These are phyloP conservation scores for Tigriopus californicus DNA, from an alignment of 2,888 invertebrate species.

Conservation along the genomic window DNA sequence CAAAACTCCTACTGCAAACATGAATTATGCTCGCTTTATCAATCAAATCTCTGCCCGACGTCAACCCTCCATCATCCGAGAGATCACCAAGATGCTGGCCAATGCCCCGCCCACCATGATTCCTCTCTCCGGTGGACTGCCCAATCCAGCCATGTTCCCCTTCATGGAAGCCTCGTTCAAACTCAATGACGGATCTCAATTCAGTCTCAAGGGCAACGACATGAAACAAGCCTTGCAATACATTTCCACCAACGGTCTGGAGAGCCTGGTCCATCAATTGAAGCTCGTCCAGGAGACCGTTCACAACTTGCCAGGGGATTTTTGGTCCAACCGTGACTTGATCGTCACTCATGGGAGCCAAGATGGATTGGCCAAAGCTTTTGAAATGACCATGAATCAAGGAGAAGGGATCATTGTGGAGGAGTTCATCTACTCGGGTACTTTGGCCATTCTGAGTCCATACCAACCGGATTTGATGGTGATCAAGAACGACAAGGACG, in stretches of 20 bases:
- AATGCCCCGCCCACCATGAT: conserved; percentile 19
- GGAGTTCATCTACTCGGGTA: conserved; percentile 49
- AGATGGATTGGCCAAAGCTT: conserved; percentile 52
- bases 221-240: conserved; percentile 9
- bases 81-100: conserved; percentile 18
- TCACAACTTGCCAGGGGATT: conserved; percentile 36
- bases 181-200: conserved; percentile 42
- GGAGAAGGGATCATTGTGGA: conserved; percentile 51
- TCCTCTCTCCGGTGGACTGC: conserved; percentile 45
- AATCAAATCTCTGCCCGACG: too few relatives aligned
- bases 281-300: background rate
- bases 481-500: conserved; percentile 48
- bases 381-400: conserved; percentile 47
- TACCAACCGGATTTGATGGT: conserved; percentile 42
- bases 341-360: conserved; percentile 54
- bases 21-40: too few relatives aligned
- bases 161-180: conserved; percentile 41
- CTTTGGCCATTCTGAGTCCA: conserved; percentile 45
- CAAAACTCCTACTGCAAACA: too few relatives aligned
- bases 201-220: background rate
- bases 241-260: conserved; percentile 3
- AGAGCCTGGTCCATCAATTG: background rate
- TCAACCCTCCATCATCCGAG: conserved; percentile 18
- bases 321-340: conserved; percentile 35
- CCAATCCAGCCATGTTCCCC: conserved; percentile 50